Percentiles rank a stretch among this genome's conserved stretches.
Conservation (phyloP, 2,797 vertebrate genomes). For the Pygocentrus nattereri region DNA sequence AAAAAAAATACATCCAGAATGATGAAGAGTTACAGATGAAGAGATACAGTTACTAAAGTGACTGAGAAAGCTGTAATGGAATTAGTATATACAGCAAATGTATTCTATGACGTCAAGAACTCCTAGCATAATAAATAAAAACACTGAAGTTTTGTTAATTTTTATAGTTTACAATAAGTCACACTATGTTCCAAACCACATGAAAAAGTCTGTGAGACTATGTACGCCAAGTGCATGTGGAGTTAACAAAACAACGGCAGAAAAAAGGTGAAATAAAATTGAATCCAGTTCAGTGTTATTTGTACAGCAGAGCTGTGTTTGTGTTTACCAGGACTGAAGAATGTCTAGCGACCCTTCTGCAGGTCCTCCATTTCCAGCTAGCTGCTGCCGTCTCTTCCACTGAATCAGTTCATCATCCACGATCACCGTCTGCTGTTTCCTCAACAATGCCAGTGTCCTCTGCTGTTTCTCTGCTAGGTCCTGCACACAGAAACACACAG, state of each 20-base stretch:
- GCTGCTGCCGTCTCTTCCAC: slow-evolving; percentile 95
- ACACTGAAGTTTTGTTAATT: too few relatives aligned
- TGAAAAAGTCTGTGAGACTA: too few relatives aligned
- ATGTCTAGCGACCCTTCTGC: slow-evolving; percentile 91
- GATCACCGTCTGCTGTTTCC: slow-evolving; percentile 94
- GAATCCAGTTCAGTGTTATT: not conserved
- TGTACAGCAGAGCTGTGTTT: slow-evolving; percentile 4
- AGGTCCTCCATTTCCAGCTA: slow-evolving; percentile 89
- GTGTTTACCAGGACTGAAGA: slow-evolving; percentile 88
- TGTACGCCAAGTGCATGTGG: not conserved
- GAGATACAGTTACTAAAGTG: too few relatives aligned
- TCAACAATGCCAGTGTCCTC: slow-evolving; percentile 87
- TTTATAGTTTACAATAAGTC: too few relatives aligned
- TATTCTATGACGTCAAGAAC: too few relatives aligned
- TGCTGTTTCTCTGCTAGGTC: slow-evolving; percentile 94
- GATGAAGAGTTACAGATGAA: too few relatives aligned
- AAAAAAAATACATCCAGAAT: too few relatives aligned
- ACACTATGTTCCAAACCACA: too few relatives aligned
- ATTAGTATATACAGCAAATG: too few relatives aligned
- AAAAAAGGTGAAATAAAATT: not conserved
- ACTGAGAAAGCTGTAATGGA: too few relatives aligned
- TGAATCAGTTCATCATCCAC: slow-evolving; percentile 95
- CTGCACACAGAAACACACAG: slow-evolving; percentile 68
- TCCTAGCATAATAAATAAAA: too few relatives aligned
- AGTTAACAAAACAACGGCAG: not conserved